Evolutionary conservation across 2,797 vertebrate species (phyloP).

Genomic region (Cichlasoma orientale): DNA sequence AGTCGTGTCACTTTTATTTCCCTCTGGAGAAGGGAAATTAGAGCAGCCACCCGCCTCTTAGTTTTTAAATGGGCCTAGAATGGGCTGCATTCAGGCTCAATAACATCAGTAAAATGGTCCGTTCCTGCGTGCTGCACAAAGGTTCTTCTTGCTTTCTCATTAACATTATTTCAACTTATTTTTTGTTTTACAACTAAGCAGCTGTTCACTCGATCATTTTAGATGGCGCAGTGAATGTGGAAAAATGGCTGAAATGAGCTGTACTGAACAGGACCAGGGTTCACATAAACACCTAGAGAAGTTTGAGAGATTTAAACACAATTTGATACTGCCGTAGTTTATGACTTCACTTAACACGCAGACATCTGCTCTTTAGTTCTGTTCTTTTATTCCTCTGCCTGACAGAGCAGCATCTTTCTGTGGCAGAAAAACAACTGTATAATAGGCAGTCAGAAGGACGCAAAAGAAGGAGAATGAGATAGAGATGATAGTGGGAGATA

Average conservation of each 20-base stretch:
- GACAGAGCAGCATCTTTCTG: background rate
- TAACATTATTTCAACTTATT: conserved; percentile 3
- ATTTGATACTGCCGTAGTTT: background rate
- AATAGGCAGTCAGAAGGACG: conserved; percentile 21
- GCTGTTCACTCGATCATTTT: background rate
- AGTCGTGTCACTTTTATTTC: conserved; percentile 59
- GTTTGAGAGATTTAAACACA: background rate
- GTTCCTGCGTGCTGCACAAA: conserved; percentile 2
- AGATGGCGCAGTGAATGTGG: background rate
- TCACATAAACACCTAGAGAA: background rate
- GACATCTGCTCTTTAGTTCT: background rate
- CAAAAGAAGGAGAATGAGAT: conserved; percentile 18
- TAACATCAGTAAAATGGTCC: conserved; percentile 23
- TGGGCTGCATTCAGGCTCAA: conserved; percentile 39
- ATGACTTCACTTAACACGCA: background rate
- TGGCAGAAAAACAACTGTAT: background rate
- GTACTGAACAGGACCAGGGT: too few species aligned
- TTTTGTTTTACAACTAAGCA: background rate
- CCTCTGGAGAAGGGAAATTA: conserved; percentile 49
- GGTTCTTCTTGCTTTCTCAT: conserved; percentile 2
- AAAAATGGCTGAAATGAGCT: too few species aligned
- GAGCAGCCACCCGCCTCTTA: conserved; percentile 41
- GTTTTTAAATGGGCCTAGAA: conserved; percentile 53
- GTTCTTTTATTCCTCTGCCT: background rate
- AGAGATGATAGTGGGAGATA: conserved; percentile 19